Evolutionary conservation across 1,140 invertebrate genomes (phyloP).

Genomic region (Ptiloglossa arizonensis): DNA sequence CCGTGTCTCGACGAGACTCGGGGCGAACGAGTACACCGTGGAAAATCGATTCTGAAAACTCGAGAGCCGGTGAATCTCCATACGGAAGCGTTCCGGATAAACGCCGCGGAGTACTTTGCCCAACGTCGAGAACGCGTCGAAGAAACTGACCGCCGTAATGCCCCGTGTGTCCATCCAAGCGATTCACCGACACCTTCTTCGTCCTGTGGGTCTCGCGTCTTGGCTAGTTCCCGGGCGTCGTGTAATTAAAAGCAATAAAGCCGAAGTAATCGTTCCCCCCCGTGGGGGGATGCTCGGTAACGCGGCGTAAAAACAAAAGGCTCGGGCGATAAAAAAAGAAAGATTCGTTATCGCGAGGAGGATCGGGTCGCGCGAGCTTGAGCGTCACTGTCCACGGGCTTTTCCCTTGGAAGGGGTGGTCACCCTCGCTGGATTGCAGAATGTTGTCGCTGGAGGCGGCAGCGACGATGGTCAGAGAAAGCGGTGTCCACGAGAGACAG

Average conservation of each 20-base stretch:
- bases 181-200: conserved; percentile 21
- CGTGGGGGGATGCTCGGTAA: conserved; percentile 8
- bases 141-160: neutral
- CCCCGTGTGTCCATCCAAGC: neutral
- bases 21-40: too few species aligned
- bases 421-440: conserved; percentile 78
- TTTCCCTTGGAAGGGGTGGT: conserved; percentile 70
- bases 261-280: conserved; percentile 37
- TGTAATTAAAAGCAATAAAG: conserved; percentile 47
- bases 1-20: too few species aligned
- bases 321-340: conserved; percentile 47
- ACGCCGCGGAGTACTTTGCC: neutral
- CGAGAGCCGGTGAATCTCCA: too few species aligned
- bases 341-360: conserved; percentile 38
- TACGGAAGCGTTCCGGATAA: too few species aligned
- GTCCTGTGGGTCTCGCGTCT: neutral
- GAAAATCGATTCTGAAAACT: too few species aligned
- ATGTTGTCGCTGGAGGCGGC: conserved; percentile 80
- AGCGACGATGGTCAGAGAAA: conserved; percentile 76
- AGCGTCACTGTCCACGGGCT: conserved; percentile 77
- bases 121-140: neutral
- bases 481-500: conserved; percentile 54
- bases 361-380: conserved; percentile 71
- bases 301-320: conserved; percentile 34
- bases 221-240: neutral